Evolutionary conservation across 2,113 vertebrate species (phyloP), one percentile per base, ranked within the genome.

Genomic region (Pionites leucogaster): DNA sequence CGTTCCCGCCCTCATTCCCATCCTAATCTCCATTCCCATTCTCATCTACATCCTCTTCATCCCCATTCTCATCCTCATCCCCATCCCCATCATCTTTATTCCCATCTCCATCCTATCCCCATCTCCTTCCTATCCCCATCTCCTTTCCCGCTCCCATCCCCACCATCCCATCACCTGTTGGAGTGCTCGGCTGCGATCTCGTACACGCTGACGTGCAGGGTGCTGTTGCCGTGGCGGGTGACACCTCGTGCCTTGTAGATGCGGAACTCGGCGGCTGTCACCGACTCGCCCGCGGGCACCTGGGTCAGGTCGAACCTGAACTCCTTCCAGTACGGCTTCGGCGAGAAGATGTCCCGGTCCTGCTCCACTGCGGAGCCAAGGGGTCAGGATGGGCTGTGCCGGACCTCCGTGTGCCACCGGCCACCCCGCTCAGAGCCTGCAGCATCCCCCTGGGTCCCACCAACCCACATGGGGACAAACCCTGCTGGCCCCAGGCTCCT

Each of bases 321-420:
- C 98, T 99, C 99, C 97, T 99, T 99, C 99, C 99, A 99, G 96
- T 99, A 99, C 0, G 99, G 99, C 57, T 98, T 98, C 3, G 98
- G 98, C 4, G 98, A 99, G 92, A 98, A 97, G 82, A 99, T 95
- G 77, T 99, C 98, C 8, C 96, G 97, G 97, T 99, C 99, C 59
- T 98, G 98, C 96, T 99, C 99, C 90, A 99, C 99, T 99, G 98
- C 1, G 41, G 96, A 55, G 75, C 13, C 64, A 20, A 59, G 17
- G 68, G 67, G 3, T 95, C 65, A 80, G 70, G 33, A n/a, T 2
- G 49, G 82, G 74, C 59, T 8, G 29, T 5, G 55, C 41, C 24
- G 8, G 20, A 41, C 12, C 16, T 23, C 29, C 4, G 0, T 13
- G 3, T 13, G 15, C 42, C 28, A 3, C 33, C 2, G 1, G 9